Conservation (phyloP, 2,797 vertebrate genomes). For the Acanthurus leucopareius region DNA sequence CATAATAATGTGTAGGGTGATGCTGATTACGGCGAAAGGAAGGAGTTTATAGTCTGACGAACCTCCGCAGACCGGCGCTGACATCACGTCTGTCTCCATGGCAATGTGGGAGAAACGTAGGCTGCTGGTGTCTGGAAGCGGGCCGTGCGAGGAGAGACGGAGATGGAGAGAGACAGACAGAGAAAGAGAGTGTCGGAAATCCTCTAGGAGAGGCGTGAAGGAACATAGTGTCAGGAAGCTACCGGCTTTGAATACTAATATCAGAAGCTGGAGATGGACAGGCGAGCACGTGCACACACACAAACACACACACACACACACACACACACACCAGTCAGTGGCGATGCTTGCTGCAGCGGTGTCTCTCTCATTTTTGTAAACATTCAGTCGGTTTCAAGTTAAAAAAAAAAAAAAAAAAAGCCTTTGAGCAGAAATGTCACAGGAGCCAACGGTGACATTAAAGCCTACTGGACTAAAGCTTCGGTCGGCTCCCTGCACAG, state of each 20-base stretch:
- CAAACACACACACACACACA: slow-evolving; percentile 14
- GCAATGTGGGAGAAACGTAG: slow-evolving; percentile 78
- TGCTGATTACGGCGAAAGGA: slow-evolving; percentile 44
- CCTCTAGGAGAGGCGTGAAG: slow-evolving; percentile 79
- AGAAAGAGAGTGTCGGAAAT: slow-evolving; percentile 78
- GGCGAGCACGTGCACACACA: slow-evolving; percentile 14
- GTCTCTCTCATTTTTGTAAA: slow-evolving; percentile 78
- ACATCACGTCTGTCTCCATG: slow-evolving; percentile 89
- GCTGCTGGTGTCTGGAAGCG: slow-evolving; percentile 76
- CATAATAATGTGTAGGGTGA: slow-evolving; percentile 63
- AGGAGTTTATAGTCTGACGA: slow-evolving; percentile 62
- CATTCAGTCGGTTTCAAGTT: slow-evolving; percentile 78
- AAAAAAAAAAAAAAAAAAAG: slow-evolving; percentile 72
- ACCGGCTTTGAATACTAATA: slow-evolving; percentile 82
- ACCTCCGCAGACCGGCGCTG: slow-evolving; percentile 72
- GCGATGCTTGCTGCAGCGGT: slow-evolving; percentile 29
- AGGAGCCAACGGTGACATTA: slow-evolving; percentile 77
- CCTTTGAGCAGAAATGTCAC: slow-evolving; percentile 82
- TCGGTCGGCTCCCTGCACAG: slow-evolving; percentile 41
- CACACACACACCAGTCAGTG: slow-evolving; percentile 14
- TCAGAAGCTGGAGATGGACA: slow-evolving; percentile 54
- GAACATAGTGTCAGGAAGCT: slow-evolving; percentile 82
- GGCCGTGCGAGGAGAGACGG: slow-evolving; percentile 57
- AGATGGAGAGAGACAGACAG: slow-evolving; percentile 64
- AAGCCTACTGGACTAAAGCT: slow-evolving; percentile 71